Evolutionary conservation across 2,888 invertebrate species (phyloP).

Genomic region (Campoplex nolae): DNA sequence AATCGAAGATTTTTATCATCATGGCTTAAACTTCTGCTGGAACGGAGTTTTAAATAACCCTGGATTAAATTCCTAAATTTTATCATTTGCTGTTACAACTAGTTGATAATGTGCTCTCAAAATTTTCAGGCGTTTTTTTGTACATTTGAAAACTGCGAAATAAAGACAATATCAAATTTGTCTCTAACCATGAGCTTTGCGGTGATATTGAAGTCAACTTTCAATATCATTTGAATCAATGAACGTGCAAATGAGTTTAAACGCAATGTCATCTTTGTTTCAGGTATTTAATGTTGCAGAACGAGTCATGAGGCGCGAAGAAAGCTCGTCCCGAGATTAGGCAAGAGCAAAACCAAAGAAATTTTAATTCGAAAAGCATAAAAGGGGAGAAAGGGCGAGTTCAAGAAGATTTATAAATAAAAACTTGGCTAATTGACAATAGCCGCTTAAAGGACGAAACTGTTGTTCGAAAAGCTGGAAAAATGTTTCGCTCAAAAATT

Average conservation of each 20-base stretch:
- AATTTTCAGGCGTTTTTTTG: too few relatives aligned
- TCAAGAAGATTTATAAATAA: neutral
- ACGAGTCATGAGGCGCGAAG: conserved; percentile 50
- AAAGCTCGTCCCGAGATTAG: conserved; percentile 25
- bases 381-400: neutral
- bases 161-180: too few relatives aligned
- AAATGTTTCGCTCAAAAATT: conserved; percentile 95
- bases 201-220: too few relatives aligned
- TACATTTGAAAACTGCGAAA: too few relatives aligned
- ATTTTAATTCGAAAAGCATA: neutral
- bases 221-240: too few relatives aligned
- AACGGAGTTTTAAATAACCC: too few relatives aligned
- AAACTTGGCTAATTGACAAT: neutral
- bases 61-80: too few relatives aligned
- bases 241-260: neutral
- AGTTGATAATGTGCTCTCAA: too few relatives aligned
- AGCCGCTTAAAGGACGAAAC: neutral
- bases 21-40: too few relatives aligned
- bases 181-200: too few relatives aligned
- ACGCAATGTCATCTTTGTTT: neutral
- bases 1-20: too few relatives aligned
- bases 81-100: too few relatives aligned
- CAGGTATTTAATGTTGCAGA: conserved; percentile 23
- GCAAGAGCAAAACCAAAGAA: conserved; percentile 6
- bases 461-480: conserved; percentile 61